These are phyloP conservation scores for Macrobrachium rosenbergii DNA, from an alignment of 1,140 invertebrate species.

Conservation along the genomic window DNA sequence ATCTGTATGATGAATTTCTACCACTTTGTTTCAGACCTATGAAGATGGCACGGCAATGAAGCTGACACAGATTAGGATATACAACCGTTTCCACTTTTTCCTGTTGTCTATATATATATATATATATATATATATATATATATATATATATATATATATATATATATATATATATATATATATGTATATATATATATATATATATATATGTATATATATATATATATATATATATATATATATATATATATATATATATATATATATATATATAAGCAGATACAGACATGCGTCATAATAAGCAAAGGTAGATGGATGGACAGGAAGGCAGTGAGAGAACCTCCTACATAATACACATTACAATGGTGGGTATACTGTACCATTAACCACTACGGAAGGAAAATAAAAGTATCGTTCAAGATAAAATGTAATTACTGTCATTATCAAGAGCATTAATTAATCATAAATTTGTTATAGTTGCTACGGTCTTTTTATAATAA, in stretches of 20 bases:
- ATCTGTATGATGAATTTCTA: too few relatives aligned
- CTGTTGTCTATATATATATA: too few relatives aligned
- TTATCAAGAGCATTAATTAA: not conserved
- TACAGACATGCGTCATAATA: not conserved
- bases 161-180: constrained; percentile 11
- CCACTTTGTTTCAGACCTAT: too few relatives aligned
- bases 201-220: not conserved
- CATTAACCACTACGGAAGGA: not conserved
- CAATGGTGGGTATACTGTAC: not conserved
- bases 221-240: constrained; percentile 16
- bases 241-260: not conserved
- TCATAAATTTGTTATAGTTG: not conserved
- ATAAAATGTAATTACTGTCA: not conserved
- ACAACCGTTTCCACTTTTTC: too few relatives aligned
- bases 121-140: not conserved
- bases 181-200: not conserved
- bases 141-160: constrained; percentile 3
- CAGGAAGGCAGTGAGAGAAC: not conserved
- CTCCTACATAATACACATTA: not conserved
- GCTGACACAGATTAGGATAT: too few relatives aligned
- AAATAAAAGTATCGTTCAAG: not conserved
- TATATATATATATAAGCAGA: not conserved
- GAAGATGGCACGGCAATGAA: too few relatives aligned
- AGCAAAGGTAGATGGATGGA: not conserved
- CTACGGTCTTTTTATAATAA: not conserved